Evolutionary conservation across 2,888 invertebrate species (phyloP).

Genomic region (Patella pellucida): DNA sequence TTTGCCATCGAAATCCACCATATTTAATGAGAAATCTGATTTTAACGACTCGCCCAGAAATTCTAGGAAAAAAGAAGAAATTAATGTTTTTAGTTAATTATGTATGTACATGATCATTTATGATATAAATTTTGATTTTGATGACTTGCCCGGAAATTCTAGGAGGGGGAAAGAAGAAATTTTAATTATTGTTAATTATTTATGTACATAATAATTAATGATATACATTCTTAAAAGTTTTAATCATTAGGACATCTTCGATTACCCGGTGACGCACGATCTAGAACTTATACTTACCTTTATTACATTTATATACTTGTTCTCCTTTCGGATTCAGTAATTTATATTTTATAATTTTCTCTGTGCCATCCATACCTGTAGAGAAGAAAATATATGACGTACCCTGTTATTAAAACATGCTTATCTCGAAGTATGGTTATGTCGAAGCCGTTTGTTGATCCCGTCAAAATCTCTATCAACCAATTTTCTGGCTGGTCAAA

Average conservation of each 20-base stretch:
- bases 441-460: too few relatives aligned
- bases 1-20: conserved; percentile 7
- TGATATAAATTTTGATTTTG: not conserved
- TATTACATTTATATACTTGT: conserved; percentile 6
- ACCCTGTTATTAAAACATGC: too few relatives aligned
- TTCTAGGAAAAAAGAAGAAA: not conserved
- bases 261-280: not conserved
- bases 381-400: too few relatives aligned
- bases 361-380: not conserved
- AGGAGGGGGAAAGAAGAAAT: not conserved
- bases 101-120: too few relatives aligned
- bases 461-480: too few relatives aligned
- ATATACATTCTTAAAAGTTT: too few relatives aligned
- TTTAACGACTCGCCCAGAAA: not conserved
- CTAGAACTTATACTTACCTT: not conserved
- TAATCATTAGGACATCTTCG: not conserved
- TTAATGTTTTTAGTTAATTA: too few relatives aligned
- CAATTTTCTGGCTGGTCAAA: too few relatives aligned
- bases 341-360: not conserved
- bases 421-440: too few relatives aligned
- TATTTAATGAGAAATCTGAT: conserved; percentile 3
- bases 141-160: not conserved
- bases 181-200: too few relatives aligned
- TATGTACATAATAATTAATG: too few relatives aligned
- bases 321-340: conserved; percentile 5